Evolutionary conservation across 2,888 invertebrate species (phyloP).

Genomic region (Desoria tigrina): DNA sequence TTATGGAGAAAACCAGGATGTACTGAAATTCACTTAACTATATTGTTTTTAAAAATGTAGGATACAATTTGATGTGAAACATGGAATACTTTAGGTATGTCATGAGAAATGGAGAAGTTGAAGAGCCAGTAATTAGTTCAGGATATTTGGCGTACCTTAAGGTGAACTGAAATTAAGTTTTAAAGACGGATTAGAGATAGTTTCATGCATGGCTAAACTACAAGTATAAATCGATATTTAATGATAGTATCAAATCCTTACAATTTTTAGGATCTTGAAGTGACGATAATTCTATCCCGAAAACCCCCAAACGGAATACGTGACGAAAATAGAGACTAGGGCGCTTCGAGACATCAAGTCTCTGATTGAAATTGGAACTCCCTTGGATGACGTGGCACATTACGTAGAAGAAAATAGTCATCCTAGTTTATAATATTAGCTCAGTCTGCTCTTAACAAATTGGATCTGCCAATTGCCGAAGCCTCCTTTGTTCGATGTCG

Average conservation of each 20-base stretch:
- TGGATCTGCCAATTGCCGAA: conserved; percentile 87
- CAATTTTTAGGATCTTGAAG: conserved; percentile 86
- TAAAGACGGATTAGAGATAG: no score
- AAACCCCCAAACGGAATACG: conserved; percentile 67
- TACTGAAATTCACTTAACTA: conserved; percentile 59
- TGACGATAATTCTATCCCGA: conserved; percentile 81
- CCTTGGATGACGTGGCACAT: conserved; percentile 81
- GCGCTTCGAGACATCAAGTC: conserved; percentile 89
- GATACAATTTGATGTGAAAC: neutral
- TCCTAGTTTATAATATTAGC: conserved; percentile 86
- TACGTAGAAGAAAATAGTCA: conserved; percentile 98
- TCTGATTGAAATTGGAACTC: conserved; percentile 84
- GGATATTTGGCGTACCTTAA: conserved; percentile 91
- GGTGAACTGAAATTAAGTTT: conserved; percentile 60
- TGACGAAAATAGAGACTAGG: conserved; percentile 87
- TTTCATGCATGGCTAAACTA: no score
- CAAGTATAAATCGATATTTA: no score
- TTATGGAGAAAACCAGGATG: conserved; percentile 96
- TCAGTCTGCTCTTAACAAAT: conserved; percentile 83
- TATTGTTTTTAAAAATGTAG: no score
- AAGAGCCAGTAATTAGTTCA: conserved; percentile 88
- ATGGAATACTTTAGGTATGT: conserved; percentile 60
- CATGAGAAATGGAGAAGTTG: conserved; percentile 84
- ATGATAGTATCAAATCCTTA: no score
- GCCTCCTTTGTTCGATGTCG: conserved; percentile 91